These are phyloP conservation scores for Atopsyche davidsoni DNA, from an alignment of 1,140 invertebrate genomes.

Conservation along the genomic window DNA sequence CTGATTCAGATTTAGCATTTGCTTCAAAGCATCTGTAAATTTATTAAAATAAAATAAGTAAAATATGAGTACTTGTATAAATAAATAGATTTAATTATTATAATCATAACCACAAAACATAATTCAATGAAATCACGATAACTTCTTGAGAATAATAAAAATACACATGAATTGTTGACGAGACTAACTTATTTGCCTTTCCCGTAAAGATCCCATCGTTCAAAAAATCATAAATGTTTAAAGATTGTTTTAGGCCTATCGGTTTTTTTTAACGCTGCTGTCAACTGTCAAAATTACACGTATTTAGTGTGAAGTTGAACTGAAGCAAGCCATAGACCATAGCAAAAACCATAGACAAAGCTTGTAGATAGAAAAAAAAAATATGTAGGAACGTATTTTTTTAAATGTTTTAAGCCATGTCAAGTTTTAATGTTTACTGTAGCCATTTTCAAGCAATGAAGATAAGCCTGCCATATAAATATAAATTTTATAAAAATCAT, in stretches of 20 bases:
- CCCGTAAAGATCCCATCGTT: slow-evolving; percentile 61
- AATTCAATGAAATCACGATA: neutral
- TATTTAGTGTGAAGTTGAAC: slow-evolving; percentile 19
- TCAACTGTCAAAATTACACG: slow-evolving; percentile 29
- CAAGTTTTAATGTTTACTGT: too few relatives aligned
- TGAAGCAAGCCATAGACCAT: too few relatives aligned
- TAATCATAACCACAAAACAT: slow-evolving; percentile 16
- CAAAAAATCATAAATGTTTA: slow-evolving; percentile 13
- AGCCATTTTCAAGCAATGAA: too few relatives aligned
- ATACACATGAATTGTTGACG: neutral
- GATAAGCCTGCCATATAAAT: too few relatives aligned
- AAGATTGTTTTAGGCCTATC: slow-evolving; percentile 13
- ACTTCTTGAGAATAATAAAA: neutral
- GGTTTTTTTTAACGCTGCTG: neutral
- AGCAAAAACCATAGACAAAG: too few relatives aligned
- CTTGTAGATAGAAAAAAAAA: too few relatives aligned
- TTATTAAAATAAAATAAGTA: slow-evolving; percentile 6
- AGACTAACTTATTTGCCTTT: slow-evolving; percentile 64
- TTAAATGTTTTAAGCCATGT: too few relatives aligned
- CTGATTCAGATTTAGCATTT: slow-evolving; percentile 91
- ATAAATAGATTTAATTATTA: neutral
- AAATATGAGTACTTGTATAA: slow-evolving; percentile 9
- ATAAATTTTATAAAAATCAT: too few relatives aligned
- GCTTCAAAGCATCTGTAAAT: slow-evolving; percentile 71
- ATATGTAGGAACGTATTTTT: too few relatives aligned